Base-by-base conservation (phyloP, 1,140 invertebrate species). In the Papilio xuthus region DNA sequence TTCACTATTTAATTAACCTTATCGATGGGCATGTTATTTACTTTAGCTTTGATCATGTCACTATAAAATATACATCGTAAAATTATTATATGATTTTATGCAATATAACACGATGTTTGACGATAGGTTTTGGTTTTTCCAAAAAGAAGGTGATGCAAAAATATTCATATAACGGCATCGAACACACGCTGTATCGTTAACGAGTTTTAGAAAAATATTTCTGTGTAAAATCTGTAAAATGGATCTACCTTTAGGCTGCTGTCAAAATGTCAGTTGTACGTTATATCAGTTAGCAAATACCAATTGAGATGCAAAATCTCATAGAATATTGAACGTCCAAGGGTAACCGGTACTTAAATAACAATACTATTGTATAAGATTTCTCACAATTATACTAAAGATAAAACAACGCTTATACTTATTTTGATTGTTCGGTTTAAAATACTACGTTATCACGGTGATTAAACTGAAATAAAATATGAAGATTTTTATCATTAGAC, bases 361-460 rank as follows among this genome's bases (percentile, higher is more conserved):
- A 73, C 71, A 73, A 73, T 26, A 41, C 71, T 12, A 73, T 73
- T 73, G 71, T 73, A 73, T 26, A 23, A 20, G 71, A 9, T 73
- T 70, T 73, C 71, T 28, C 71, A 73, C 71, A 73, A 73, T 73
- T 73, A 73, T 47, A 50, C 20, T 44, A 18, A 23, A 73, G 71
- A 47, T 44, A 73, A 72, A 73, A 50, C 42, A 47, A 73, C 23
- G n/a, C 41, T 47, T 18, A 73, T 73, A 41, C 42, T 73, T 28
- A 73, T 73, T 73, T 73, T 50, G 26, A 73, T 72, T 73, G 71
- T 73, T 73, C 37, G 28, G 42, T 47, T 20, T 73, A 28, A 73
- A 73, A 73, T 73, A 47, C 37, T 8, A 73, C 6, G 26, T 73
- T 47, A 47, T 73, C 23, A 20, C 37, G 9, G 12, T 73, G 15